Conservation (phyloP, 2,888 invertebrate genomes). For the Leucoma salicis region DNA sequence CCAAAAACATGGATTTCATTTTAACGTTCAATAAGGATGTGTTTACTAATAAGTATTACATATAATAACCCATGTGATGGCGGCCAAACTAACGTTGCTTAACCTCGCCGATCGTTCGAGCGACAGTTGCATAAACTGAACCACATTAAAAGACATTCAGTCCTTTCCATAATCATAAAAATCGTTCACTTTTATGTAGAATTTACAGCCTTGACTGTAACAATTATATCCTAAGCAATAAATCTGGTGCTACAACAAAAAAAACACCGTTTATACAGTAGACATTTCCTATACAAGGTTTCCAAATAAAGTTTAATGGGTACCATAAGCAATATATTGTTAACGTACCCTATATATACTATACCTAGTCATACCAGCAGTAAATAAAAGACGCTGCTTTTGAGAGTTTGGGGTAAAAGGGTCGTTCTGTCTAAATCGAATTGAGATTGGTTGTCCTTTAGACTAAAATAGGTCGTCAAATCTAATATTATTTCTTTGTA, state of each 20-base stretch:
- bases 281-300: constrained; percentile 12
- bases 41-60: no score
- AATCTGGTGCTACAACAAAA: constrained; percentile 32
- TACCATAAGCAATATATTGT: constrained; percentile 14
- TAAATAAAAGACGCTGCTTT: constrained; percentile 21
- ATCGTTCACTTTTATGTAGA: no score
- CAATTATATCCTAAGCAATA: constrained; percentile 36
- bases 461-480: constrained; percentile 11
- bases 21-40: no score
- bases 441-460: constrained; percentile 25
- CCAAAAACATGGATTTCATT: no score
- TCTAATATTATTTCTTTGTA: constrained; percentile 1
- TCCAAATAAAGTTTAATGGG: constrained; percentile 21
- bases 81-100: no score
- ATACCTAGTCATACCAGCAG: constrained; percentile 2
- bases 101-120: no score
- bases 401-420: constrained; percentile 18
- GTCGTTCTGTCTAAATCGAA: constrained; percentile 12
- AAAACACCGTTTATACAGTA: constrained; percentile 13
- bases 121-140: no score
- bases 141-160: no score
- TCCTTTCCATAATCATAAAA: no score
- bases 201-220: constrained; percentile 22
- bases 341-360: no score
- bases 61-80: no score